Evolutionary conservation across 2,797 vertebrate genomes (phyloP).

Genomic region (Ptychadena robeensis): DNA sequence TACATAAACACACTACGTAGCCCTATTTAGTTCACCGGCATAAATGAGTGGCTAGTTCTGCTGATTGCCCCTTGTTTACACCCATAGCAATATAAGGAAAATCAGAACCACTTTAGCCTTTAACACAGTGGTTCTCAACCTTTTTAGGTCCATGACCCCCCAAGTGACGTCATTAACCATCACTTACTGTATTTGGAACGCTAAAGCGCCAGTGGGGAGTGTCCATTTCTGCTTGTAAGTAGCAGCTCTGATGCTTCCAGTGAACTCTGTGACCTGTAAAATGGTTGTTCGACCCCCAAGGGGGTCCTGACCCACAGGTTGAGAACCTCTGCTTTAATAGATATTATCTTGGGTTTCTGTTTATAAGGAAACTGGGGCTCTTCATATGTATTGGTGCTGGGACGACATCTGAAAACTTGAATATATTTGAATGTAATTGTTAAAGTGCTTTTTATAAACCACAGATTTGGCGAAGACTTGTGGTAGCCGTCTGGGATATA

Average conservation of each 20-base stretch:
- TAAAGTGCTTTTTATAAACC: background rate
- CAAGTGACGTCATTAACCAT: too few relatives aligned
- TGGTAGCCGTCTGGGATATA: background rate
- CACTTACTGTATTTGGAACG: too few relatives aligned
- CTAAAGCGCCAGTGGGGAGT: too few relatives aligned
- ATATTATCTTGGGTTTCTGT: background rate
- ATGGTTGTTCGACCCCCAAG: too few relatives aligned
- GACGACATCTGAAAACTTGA: background rate
- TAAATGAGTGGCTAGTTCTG: background rate
- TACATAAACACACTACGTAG: background rate
- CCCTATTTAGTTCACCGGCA: background rate
- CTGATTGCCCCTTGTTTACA: background rate
- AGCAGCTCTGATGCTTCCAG: too few relatives aligned
- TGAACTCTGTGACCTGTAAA: too few relatives aligned
- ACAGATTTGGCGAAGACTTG: background rate
- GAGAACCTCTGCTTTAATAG: too few relatives aligned
- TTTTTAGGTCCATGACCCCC: too few relatives aligned
- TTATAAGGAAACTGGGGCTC: background rate
- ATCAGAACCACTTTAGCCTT: background rate
- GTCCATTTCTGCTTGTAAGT: too few relatives aligned
- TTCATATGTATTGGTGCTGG: background rate
- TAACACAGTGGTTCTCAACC: too few relatives aligned
- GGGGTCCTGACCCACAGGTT: too few relatives aligned
- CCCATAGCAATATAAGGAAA: background rate
- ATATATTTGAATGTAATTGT: constrained; percentile 1